Evolutionary conservation across 2,113 vertebrate species (phyloP), one percentile per base, ranked within the genome.

Genomic region (Parus major): DNA sequence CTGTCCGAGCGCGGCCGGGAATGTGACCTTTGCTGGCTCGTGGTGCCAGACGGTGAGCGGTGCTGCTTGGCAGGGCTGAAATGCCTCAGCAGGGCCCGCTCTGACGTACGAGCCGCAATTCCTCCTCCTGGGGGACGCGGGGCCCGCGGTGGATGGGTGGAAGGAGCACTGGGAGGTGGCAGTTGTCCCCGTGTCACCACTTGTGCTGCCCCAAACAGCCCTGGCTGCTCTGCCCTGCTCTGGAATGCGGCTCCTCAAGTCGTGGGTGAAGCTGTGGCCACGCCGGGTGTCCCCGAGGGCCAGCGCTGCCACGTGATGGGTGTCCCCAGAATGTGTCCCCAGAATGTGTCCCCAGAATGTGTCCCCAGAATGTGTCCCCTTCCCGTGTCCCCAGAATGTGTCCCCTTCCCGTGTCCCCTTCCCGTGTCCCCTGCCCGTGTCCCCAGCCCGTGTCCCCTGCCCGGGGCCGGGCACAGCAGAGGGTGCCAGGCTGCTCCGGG

Each of bases 1-100:
- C 36, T 96, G 96, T 95, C 20, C 15, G 71, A 28, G 76, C 14
- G 28, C 57, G 53, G 28, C 65, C 9, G 42, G 88, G 96, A 96
- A 94, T 76, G 92, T 88, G 96, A 95, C 96, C 95, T 95, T 5
- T 87, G 84, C 66, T 39, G 92, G 81, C 87, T 75, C 81, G 1
- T 0, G 18, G 87, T 9, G 85, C 82, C 7, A 41, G 75, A 49
- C 31, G 41, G 63, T 21, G 90, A 7, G 5, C 4, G 28, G 76
- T 0, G 68, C 60, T 49, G 93, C 93, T 94, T 82, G 95, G 93
- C 89, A 66, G 94, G 75, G 44, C 76, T 35, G 71, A 15, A 25
- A 55, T 11, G 49, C 78, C 70, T 25, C 52, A 3, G 70, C 82
- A 53, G 70, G 5, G 53, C 11, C 79, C 2, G 88, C 78, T 68